These are phyloP conservation scores for Drosophila ustulata DNA, from an alignment of 2,888 invertebrate species.

Conservation along the genomic window DNA sequence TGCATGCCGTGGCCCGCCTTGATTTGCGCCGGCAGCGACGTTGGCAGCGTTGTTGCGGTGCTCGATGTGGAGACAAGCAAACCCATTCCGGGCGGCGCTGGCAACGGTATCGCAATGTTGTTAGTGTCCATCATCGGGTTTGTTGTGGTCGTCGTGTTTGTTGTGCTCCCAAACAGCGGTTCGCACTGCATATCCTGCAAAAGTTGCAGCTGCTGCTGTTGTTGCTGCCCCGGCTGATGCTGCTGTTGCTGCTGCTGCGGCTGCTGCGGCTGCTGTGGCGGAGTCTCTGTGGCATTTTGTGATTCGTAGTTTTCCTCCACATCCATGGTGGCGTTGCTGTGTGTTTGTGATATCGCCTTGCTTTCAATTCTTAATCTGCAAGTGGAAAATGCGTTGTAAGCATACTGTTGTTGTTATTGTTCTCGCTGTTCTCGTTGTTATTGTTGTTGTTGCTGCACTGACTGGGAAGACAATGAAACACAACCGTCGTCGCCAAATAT, in stretches of 20 bases:
- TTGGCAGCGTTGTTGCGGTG: slow-evolving; percentile 20
- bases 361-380: slow-evolving; percentile 37
- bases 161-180: slow-evolving; percentile 65
- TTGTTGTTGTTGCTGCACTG: slow-evolving; percentile 26
- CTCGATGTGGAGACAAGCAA: slow-evolving; percentile 36
- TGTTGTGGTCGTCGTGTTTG: slow-evolving; percentile 75
- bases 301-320: slow-evolving; percentile 72
- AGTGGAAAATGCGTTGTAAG: slow-evolving; percentile 70
- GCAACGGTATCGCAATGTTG: slow-evolving; percentile 69
- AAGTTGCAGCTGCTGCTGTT: slow-evolving; percentile 46
- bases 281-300: slow-evolving; percentile 56
- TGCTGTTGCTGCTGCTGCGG: slow-evolving; percentile 29
- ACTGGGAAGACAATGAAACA: slow-evolving; percentile 40
- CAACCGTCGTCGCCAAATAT: not conserved
- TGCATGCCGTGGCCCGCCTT: slow-evolving; percentile 21
- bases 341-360: slow-evolving; percentile 16
- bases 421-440: not conserved
- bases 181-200: slow-evolving; percentile 73
- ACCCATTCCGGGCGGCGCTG: slow-evolving; percentile 58
- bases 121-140: slow-evolving; percentile 72
- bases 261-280: slow-evolving; percentile 30
- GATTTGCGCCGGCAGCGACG: slow-evolving; percentile 32
- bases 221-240: too few relatives aligned
- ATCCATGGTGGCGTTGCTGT: slow-evolving; percentile 50
- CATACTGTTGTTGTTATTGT: slow-evolving; percentile 31